Conservation (phyloP, 2,888 invertebrate species). For the Cryptops parisi region DNA sequence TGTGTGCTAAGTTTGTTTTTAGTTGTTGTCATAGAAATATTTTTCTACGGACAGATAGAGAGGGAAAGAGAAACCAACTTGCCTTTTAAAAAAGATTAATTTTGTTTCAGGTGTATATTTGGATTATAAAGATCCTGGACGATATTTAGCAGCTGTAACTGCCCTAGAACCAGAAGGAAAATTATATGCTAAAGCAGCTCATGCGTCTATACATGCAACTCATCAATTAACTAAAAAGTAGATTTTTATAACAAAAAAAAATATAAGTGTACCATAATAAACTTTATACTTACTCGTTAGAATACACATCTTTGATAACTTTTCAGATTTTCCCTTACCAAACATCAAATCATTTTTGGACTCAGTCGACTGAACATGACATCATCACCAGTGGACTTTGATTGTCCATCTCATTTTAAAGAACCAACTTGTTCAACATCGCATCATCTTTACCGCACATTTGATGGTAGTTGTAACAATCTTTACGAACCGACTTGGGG, state of each 20-base stretch:
- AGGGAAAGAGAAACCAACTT: no score
- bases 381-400: not conserved
- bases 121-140: slow-evolving; percentile 5
- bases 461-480: slow-evolving; percentile 84
- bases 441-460: slow-evolving; percentile 49
- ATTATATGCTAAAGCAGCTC: slow-evolving; percentile 1
- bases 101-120: slow-evolving; percentile 9
- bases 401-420: not conserved
- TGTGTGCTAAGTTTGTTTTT: no score
- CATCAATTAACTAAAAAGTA: slow-evolving; percentile 4
- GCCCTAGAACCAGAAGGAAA: slow-evolving; percentile 9
- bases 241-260: not conserved
- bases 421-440: not conserved
- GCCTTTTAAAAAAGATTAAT: no score
- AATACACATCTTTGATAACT: not conserved
- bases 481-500: slow-evolving; percentile 59
- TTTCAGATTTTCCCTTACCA: slow-evolving; percentile 2
- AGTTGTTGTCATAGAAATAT: no score
- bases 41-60: no score
- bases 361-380: slow-evolving; percentile 1
- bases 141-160: slow-evolving; percentile 7
- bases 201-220: slow-evolving; percentile 10
- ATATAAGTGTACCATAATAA: not conserved
- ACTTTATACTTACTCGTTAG: not conserved
- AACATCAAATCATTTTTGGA: slow-evolving; percentile 8